These are phyloP conservation scores for Graptemys geographica DNA, from an alignment of 2,797 vertebrate species.

Conservation along the genomic window DNA sequence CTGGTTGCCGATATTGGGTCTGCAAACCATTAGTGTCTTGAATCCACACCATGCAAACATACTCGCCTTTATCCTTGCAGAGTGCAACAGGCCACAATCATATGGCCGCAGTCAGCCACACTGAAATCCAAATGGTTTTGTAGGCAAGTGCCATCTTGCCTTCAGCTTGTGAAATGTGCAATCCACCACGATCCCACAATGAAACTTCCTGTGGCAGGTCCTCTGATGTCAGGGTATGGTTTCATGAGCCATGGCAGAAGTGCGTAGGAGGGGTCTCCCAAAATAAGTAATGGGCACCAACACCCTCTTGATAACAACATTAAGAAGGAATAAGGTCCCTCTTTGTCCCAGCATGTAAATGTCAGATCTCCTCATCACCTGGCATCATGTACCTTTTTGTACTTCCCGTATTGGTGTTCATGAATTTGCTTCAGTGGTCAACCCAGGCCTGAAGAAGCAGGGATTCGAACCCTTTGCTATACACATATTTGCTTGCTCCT, in stretches of 20 bases:
- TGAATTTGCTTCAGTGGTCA: neutral
- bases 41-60: neutral
- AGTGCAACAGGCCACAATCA: neutral
- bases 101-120: neutral
- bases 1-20: neutral
- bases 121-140: neutral
- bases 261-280: neutral
- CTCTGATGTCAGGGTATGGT: neutral
- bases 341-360: neutral
- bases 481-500: too few species aligned
- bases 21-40: neutral
- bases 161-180: neutral
- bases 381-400: neutral
- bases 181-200: neutral
- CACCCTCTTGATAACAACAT: neutral
- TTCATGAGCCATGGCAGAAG: neutral
- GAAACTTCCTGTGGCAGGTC: neutral
- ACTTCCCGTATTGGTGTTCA: neutral
- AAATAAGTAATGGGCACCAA: neutral
- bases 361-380: neutral
- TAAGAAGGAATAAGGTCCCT: neutral
- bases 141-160: neutral
- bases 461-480: too few species aligned
- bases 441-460: neutral
- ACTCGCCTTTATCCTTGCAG: neutral